Evolutionary conservation across 2,888 invertebrate genomes (phyloP), one percentile per base, ranked within the genome.

Genomic region (Parnassius mnemosyne): DNA sequence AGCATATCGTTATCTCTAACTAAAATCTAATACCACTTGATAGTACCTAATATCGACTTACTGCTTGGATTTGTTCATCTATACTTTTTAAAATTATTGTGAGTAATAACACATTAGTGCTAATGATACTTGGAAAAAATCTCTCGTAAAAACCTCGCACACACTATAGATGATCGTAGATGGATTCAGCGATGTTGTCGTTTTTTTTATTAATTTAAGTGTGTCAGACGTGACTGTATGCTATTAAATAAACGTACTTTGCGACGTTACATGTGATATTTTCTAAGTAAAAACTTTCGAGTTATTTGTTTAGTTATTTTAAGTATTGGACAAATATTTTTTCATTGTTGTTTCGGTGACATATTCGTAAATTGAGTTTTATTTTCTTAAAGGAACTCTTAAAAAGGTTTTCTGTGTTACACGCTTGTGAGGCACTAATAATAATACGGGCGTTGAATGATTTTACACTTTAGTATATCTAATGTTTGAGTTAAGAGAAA

Each of bases 1-100:
- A 51, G 25, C 51, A 58, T 20, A 51, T 16, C 50, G 11, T 57
- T 50, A 59, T 59, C 59, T 46, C 46, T 13, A 47, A 46, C 46
- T 10, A 44, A 66, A 65, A 67, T 65, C 69, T 68, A 65, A 69
- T 42, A 34, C 11, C 34, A 52, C 52, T 49, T 49, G 49, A n/a
- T 9, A 55, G 46, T 63, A 51, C 12, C 65, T 47, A 10, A 25
- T 47, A n/a, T 25, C 25, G 57, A 57, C 53, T 47, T 59, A 51
- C 42, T 55, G 44, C 65, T 47, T n/a, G 13, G 47, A 57, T 44
- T n/a, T 10, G 56, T 47, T 34, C 34, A 34, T 34, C 34, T 34
- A 25, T 3, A 7, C 5, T 5, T 34, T 34, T 3, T 13, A 41
- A 9, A 11, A 41, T 49, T 25, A 25, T 46, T 55, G 20, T 47